Conservation (phyloP, 2,113 vertebrate species). For the Paramormyrops kingsleyae region DNA sequence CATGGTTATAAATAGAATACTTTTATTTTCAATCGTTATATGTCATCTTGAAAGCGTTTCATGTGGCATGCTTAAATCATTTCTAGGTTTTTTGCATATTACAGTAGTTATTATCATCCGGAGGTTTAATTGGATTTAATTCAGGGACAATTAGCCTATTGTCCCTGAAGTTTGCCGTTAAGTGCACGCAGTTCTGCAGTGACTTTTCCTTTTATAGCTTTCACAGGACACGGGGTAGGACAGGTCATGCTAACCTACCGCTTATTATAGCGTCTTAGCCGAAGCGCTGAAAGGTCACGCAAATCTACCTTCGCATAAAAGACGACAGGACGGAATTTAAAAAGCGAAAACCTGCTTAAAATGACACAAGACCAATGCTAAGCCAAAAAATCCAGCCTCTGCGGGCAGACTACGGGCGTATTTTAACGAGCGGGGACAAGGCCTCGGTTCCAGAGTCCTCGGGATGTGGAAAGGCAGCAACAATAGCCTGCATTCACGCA, state of each 20-base stretch:
- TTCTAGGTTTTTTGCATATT: neutral
- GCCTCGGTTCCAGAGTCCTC: neutral
- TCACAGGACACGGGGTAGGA: neutral
- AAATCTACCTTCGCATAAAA: neutral
- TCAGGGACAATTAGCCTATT: neutral
- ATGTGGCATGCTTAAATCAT: neutral
- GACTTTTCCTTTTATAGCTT: neutral
- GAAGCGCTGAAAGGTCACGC: neutral
- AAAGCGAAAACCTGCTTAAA: neutral
- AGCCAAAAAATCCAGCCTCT: neutral
- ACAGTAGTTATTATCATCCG: neutral
- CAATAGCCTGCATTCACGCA: too few species aligned
- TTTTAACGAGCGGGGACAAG: neutral
- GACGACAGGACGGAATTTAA: neutral
- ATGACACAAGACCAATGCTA: neutral
- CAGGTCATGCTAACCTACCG: constrained; percentile 3
- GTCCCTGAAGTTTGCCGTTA: neutral
- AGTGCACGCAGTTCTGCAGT: neutral
- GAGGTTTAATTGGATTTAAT: neutral
- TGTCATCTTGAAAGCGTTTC: neutral
- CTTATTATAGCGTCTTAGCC: neutral
- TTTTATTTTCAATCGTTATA: neutral
- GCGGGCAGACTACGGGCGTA: neutral
- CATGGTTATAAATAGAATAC: neutral
- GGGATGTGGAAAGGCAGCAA: neutral